Evolutionary conservation across 2,888 invertebrate genomes (phyloP), one percentile per base, ranked within the genome.

Genomic region (Aporophyla lueneburgensis): DNA sequence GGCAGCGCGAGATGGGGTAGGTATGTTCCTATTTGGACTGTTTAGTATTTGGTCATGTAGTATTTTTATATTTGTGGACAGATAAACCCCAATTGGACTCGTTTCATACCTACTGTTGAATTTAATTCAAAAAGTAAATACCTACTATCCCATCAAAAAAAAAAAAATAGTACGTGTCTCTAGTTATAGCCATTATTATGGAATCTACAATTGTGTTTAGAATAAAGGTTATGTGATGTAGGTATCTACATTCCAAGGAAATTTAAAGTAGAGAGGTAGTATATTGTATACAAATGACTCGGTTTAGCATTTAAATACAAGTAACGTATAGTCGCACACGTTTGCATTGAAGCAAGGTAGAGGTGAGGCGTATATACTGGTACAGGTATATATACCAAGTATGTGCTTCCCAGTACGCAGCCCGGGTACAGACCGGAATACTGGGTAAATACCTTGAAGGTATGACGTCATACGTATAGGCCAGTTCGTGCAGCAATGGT

Each of bases 251-350:
- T 87, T 83, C 83, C 83, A 85, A 88, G 86, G 83, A 86, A 90
- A 90, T 88, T 90, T 87, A 80, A 88, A 79, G 80, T 76, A 86
- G 74, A 80, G 80, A 84, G 71, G 19, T 46, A 46, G 49, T 58
- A 68, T 72, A 62, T 70, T 80, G 84, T 83, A 85, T 83, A 81
- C 79, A 86, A 87, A 87, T 83, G 80, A 76, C 81, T 80, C 75
- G 78, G 84, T 87, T 91, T 88, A 89, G 89, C 89, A 92, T 93
- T 90, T 89, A 91, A 91, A 91, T 79, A 81, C 77, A 74, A 63
- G 76, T 74, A 83, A 85, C 78, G 87, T 89, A 86, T 86, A 85
- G 87, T 81, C 85, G 73, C 84, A 81, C 62, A 81, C 84, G 84
- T 91, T 87, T 86, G 83, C 81, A 76, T 78, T 86, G 77, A 82